A percentile compares a stretch with the other conserved stretches of the same genome.
These are phyloP conservation scores for Papilio gigon DNA, from an alignment of 2,888 invertebrate species.

Conservation along the genomic window DNA sequence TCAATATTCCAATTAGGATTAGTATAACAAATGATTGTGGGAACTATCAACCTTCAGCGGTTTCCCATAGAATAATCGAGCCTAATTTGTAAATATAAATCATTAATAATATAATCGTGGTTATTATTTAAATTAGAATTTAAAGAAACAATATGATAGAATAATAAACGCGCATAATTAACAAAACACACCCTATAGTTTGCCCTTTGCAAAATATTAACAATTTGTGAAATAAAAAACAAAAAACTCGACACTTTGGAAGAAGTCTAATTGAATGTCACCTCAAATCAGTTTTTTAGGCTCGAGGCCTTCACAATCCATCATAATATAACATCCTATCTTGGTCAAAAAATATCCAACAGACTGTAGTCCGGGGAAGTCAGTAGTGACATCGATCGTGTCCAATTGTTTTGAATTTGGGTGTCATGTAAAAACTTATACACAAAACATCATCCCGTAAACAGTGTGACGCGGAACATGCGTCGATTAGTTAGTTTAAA, in stretches of 20 bases:
- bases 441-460: no score
- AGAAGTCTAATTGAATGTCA: no score
- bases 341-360: no score
- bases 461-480: neutral
- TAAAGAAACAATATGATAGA: neutral
- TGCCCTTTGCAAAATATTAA: neutral
- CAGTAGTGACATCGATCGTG: no score
- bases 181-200: neutral
- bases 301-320: no score
- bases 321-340: no score
- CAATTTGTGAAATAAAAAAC: no score
- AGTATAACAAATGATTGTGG: neutral
- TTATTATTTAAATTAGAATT: neutral
- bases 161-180: neutral
- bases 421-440: no score
- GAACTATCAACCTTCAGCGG: conserved; percentile 2
- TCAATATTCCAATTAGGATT: conserved; percentile 2
- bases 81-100: conserved; percentile 4
- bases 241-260: no score
- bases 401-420: no score
- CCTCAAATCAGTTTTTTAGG: no score
- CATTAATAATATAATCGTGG: neutral
- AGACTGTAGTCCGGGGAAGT: no score
- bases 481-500: neutral
- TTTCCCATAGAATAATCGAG: neutral